phyloP scores from a whole-genome alignment of 2,888 invertebrate genomes.

The Cosmorhoe ocellata region DNA sequence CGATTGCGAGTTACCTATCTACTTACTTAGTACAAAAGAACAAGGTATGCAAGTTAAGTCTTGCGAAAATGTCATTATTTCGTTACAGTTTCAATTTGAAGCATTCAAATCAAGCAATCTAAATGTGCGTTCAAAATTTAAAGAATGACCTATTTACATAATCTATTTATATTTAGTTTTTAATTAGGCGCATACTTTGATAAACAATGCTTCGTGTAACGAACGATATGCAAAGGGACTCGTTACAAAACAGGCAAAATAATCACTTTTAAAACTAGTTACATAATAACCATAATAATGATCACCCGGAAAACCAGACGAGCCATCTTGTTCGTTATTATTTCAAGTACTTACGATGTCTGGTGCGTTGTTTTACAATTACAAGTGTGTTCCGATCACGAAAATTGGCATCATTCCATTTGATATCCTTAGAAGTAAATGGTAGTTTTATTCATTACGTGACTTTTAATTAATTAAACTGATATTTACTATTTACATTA shows the following conservation, averaged over 20 bases:
- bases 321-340: slow-evolving; percentile 4
- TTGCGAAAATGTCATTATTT: slow-evolving; percentile 19
- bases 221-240: slow-evolving; percentile 15
- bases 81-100: slow-evolving; percentile 8
- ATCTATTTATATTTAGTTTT: slow-evolving; percentile 27
- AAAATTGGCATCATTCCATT: slow-evolving; percentile 20
- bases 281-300: not conserved
- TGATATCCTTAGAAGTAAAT: slow-evolving; percentile 11
- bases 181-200: slow-evolving; percentile 23
- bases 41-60: slow-evolving; percentile 9
- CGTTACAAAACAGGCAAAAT: slow-evolving; percentile 7
- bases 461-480: too few species aligned
- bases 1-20: slow-evolving; percentile 7
- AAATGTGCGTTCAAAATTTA: slow-evolving; percentile 7
- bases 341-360: slow-evolving; percentile 3
- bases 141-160: slow-evolving; percentile 25
- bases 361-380: not conserved
- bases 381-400: slow-evolving; percentile 7
- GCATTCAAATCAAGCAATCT: slow-evolving; percentile 8
- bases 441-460: slow-evolving; percentile 4
- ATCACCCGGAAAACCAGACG: slow-evolving; percentile 1
- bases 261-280: not conserved
- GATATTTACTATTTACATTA: too few species aligned
- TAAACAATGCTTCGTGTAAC: slow-evolving; percentile 21
- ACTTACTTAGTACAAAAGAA: slow-evolving; percentile 18